Conservation (phyloP, 2,888 invertebrate genomes). For the Ormyrus pomaceus region DNA sequence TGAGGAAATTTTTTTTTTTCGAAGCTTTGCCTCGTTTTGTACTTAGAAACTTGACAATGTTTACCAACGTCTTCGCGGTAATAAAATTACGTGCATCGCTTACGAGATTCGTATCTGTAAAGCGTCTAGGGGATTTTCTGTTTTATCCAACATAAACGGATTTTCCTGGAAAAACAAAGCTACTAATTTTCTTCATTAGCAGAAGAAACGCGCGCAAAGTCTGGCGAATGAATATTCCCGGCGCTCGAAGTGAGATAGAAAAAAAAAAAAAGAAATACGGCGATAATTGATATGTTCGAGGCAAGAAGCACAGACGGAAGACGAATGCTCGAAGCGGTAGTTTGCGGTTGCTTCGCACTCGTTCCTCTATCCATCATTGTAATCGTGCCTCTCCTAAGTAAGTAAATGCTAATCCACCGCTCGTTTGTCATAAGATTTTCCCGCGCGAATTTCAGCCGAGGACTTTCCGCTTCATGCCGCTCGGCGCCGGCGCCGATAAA, state of each 20-base stretch:
- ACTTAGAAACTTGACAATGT: constrained; percentile 15
- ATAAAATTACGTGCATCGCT: constrained; percentile 21
- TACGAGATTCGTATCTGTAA: constrained; percentile 33
- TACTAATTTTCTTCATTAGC: neutral
- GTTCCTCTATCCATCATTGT: neutral
- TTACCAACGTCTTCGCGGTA: constrained; percentile 8
- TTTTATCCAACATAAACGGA: neutral
- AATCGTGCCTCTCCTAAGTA: neutral
- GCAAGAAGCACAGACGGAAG: neutral
- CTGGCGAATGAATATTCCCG: neutral
- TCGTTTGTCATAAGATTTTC: constrained; percentile 38
- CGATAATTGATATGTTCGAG: constrained; percentile 1
- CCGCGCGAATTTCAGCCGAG: constrained; percentile 27
- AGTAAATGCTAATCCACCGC: neutral
- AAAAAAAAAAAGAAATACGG: neutral
- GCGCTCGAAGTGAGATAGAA: neutral
- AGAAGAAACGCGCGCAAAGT: neutral
- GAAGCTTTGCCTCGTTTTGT: constrained; percentile 5
- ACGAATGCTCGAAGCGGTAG: too few relatives aligned
- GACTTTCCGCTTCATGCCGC: neutral
- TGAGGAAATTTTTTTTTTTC: constrained; percentile 9
- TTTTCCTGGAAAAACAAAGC: neutral
- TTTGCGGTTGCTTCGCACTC: too few relatives aligned
- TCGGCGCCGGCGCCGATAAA: neutral
- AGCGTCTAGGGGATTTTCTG: neutral